A percentile compares a stretch with the other conserved stretches of the same genome.
Conservation (phyloP, 1,140 invertebrate species). For the Hycleus cichorii region DNA sequence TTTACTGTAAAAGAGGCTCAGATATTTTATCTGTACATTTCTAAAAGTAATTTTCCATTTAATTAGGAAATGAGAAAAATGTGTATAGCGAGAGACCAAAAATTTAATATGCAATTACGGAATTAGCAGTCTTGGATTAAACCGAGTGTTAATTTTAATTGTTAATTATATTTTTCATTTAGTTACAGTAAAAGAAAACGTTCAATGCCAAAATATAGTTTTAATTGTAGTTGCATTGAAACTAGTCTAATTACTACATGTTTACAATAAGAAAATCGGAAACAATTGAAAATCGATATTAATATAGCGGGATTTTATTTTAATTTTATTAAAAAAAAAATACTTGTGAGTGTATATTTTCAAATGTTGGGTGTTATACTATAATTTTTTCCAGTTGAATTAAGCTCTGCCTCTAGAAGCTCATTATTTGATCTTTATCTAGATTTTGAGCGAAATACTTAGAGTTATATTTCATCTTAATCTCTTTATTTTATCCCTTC, state of each 20-base stretch:
- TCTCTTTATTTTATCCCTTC: slow-evolving; percentile 10
- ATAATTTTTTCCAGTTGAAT: neutral
- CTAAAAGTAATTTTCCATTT: slow-evolving; percentile 18
- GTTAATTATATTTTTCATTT: slow-evolving; percentile 18
- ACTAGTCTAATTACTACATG: no score
- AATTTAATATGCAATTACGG: slow-evolving; percentile 19
- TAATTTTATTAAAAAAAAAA: no score
- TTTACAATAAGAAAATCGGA: no score
- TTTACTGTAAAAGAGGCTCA: no score
- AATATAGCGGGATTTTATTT: no score
- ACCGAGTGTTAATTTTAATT: slow-evolving; percentile 19
- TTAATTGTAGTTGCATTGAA: slow-evolving; percentile 11
- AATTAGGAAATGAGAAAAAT: slow-evolving; percentile 18
- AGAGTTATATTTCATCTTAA: slow-evolving; percentile 10
- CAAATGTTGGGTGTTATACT: no score
- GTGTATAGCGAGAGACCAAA: slow-evolving; percentile 14
- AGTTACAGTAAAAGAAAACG: slow-evolving; percentile 10
- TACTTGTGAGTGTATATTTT: no score
- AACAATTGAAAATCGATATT: no score
- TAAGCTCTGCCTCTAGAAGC: slow-evolving; percentile 9
- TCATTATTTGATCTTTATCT: slow-evolving; percentile 15
- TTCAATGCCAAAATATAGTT: slow-evolving; percentile 13
- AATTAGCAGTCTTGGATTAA: slow-evolving; percentile 15
- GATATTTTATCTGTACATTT: slow-evolving; percentile 4
- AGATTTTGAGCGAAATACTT: slow-evolving; percentile 5